These are phyloP conservation scores for Scaeva pyrastri DNA, from an alignment of 2,888 invertebrate species.

Conservation along the genomic window DNA sequence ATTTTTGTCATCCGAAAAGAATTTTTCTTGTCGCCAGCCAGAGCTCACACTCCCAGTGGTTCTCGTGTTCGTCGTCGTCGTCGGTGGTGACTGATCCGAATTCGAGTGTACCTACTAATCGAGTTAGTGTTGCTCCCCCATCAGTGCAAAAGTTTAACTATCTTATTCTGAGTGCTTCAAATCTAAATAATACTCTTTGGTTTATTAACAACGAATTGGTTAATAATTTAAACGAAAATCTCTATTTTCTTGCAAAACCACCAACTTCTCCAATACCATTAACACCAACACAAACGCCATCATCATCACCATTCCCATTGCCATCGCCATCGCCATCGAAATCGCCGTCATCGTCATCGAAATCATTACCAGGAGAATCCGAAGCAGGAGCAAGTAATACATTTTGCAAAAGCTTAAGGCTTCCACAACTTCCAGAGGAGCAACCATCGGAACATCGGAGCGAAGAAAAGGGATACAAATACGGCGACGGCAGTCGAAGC, in stretches of 20 bases:
- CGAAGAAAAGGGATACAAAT: constrained; percentile 31
- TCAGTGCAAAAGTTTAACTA: constrained; percentile 72
- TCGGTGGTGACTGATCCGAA: constrained; percentile 47
- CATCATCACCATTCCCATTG: constrained; percentile 21
- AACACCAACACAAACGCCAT: background rate
- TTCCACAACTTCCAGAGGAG: constrained; percentile 19
- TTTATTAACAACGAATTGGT: constrained; percentile 77
- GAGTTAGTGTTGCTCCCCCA: constrained; percentile 53
- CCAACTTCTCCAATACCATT: constrained; percentile 8
- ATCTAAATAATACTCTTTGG: constrained; percentile 64
- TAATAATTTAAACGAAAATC: constrained; percentile 72
- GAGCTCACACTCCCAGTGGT: constrained; percentile 62
- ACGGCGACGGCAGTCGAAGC: constrained; percentile 28
- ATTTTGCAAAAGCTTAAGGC: constrained; percentile 63
- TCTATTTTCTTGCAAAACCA: constrained; percentile 52
- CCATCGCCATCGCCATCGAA: constrained; percentile 37
- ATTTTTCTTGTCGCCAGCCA: constrained; percentile 62
- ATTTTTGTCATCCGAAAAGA: constrained; percentile 55
- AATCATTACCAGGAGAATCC: constrained; percentile 36
- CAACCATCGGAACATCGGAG: constrained; percentile 1
- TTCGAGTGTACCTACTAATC: constrained; percentile 46
- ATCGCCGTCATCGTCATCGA: constrained; percentile 32
- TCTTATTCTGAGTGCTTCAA: constrained; percentile 65
- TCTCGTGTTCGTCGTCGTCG: constrained; percentile 58
- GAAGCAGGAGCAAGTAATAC: constrained; percentile 29